Conservation (phyloP, 2,797 vertebrate species). For the Rhabdophis nuchalis region DNA sequence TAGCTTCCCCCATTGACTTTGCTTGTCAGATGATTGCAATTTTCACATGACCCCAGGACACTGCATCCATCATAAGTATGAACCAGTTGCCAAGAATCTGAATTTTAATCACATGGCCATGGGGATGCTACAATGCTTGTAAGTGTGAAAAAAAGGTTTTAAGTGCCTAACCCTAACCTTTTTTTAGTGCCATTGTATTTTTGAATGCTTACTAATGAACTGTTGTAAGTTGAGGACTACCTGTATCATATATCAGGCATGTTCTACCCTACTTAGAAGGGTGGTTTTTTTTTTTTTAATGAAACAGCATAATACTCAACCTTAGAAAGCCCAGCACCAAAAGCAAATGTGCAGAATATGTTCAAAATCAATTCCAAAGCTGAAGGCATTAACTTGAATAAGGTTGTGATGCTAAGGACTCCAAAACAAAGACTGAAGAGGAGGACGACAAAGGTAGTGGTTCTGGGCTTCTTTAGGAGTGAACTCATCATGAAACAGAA, state of each 20-base stretch:
- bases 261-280: not conserved
- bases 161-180: no score
- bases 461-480: conserved; percentile 81
- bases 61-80: no score
- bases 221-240: no score
- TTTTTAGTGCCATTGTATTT: no score
- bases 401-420: conserved; percentile 76
- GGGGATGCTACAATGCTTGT: no score
- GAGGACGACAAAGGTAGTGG: conserved; percentile 76
- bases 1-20: no score
- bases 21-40: no score
- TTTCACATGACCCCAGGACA: no score
- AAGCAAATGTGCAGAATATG: conserved; percentile 82
- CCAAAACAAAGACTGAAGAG: conserved; percentile 80
- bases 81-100: no score
- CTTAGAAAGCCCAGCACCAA: conserved; percentile 81
- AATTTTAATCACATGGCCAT: no score
- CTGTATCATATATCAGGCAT: not conserved
- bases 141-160: no score
- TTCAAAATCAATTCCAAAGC: conserved; percentile 75
- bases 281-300: not conserved
- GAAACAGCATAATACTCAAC: conserved; percentile 51
- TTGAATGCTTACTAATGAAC: no score
- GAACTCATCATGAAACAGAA: conserved; percentile 88
- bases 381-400: conserved; percentile 76